Evolutionary conservation across 2,113 vertebrate species (phyloP).

Genomic region (Rhipidura dahli): DNA sequence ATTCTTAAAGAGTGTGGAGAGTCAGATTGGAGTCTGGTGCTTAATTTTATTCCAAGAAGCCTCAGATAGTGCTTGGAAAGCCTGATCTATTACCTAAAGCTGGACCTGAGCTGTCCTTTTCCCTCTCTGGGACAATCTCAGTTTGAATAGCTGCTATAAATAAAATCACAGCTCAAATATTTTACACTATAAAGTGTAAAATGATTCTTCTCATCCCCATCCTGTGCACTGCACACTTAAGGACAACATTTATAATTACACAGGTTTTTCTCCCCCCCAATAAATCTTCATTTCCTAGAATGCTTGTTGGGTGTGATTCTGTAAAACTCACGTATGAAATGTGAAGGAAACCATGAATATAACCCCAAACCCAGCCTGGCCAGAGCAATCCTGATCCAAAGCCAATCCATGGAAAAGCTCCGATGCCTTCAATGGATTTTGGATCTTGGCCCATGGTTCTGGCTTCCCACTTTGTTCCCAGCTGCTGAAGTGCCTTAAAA

Average conservation of each 20-base stretch:
- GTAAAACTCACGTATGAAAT: neutral
- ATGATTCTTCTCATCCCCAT: neutral
- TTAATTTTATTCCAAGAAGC: neutral
- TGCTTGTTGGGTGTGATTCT: neutral
- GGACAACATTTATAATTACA: neutral
- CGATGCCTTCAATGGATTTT: neutral
- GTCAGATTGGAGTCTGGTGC: neutral
- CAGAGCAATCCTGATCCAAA: neutral
- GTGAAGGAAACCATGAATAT: neutral
- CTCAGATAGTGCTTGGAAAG: neutral
- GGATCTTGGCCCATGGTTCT: neutral
- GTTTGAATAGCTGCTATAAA: neutral
- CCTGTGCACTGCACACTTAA: neutral
- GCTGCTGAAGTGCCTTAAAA: conserved; percentile 28
- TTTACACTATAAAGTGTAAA: neutral
- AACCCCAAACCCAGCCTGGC: neutral
- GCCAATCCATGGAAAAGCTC: neutral
- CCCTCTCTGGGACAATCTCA: neutral
- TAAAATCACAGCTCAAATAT: neutral
- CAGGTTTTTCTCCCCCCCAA: no score
- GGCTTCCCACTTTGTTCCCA: conserved; percentile 37
- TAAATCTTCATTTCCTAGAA: neutral
- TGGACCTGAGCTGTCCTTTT: neutral
- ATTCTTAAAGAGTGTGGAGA: neutral
- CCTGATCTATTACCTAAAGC: neutral